Conservation (phyloP, 2,888 invertebrate species). For the Sipha maydis region DNA sequence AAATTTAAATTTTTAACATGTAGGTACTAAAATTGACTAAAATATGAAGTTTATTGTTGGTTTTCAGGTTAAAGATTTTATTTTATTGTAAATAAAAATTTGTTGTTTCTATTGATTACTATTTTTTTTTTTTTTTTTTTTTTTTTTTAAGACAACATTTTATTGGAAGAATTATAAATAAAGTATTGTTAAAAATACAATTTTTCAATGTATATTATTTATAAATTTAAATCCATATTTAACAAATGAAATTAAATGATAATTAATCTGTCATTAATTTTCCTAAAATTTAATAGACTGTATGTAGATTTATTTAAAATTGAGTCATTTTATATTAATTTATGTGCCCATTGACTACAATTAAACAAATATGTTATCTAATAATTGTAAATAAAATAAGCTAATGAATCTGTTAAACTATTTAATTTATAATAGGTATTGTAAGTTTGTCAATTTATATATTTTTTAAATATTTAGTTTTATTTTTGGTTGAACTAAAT, state of each 20-base stretch:
- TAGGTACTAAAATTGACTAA: no score
- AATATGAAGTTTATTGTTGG: no score
- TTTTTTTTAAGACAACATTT: no score
- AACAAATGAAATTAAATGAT: background rate
- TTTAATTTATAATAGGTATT: background rate
- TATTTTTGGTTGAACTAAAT: conserved; percentile 31
- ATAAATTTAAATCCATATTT: background rate
- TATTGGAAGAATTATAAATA: no score
- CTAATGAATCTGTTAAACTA: background rate
- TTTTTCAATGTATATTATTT: background rate
- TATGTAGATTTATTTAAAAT: background rate
- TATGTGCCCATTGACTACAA: background rate
- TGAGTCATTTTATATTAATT: background rate
- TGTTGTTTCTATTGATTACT: no score
- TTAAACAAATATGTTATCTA: no score
- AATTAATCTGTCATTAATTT: background rate
- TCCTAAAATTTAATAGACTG: background rate
- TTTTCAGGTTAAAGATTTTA: no score
- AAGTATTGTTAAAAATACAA: background rate
- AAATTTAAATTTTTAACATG: no score
- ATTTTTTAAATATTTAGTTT: conserved; percentile 24
- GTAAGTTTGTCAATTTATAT: background rate
- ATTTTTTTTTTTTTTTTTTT: no score
- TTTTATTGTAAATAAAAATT: no score
- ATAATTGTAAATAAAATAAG: background rate